These are phyloP conservation scores for Cinara cedri DNA, from an alignment of 2,888 invertebrate genomes.

Conservation along the genomic window DNA sequence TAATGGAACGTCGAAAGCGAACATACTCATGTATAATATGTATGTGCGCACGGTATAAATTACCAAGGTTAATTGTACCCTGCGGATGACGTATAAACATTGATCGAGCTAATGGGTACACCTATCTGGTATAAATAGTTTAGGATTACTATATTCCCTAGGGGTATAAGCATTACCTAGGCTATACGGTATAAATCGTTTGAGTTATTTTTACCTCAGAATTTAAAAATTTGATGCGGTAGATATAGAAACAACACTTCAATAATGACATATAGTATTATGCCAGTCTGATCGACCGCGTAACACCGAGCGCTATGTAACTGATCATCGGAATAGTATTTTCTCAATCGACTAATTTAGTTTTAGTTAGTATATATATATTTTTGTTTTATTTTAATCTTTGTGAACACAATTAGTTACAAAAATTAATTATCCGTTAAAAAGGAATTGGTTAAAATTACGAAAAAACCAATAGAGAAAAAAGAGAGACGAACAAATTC, in stretches of 20 bases:
- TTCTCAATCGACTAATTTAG: too few relatives aligned
- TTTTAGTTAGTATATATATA: too few relatives aligned
- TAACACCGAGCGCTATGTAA: too few relatives aligned
- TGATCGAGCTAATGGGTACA: slow-evolving; percentile 34
- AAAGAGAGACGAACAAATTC: too few relatives aligned
- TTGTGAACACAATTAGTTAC: too few relatives aligned
- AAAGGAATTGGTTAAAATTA: too few relatives aligned
- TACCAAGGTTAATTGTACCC: slow-evolving; percentile 38
- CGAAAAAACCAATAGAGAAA: too few relatives aligned
- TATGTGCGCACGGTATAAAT: slow-evolving; percentile 18
- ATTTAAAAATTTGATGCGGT: slow-evolving; percentile 3
- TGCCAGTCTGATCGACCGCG: too few relatives aligned
- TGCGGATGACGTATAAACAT: slow-evolving; percentile 16
- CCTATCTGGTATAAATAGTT: slow-evolving; percentile 49
- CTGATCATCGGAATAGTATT: too few relatives aligned
- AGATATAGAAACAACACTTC: neutral
- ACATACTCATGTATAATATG: neutral
- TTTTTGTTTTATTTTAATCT: too few relatives aligned
- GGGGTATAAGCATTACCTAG: slow-evolving; percentile 1
- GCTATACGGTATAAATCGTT: slow-evolving; percentile 19
- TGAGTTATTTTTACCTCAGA: neutral
- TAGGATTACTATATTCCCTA: slow-evolving; percentile 3
- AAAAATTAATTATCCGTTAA: too few relatives aligned
- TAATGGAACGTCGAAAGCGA: neutral
- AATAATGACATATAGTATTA: neutral